Base-by-base conservation (phyloP, 2,113 vertebrate species). In the Hepsetus odoe region DNA sequence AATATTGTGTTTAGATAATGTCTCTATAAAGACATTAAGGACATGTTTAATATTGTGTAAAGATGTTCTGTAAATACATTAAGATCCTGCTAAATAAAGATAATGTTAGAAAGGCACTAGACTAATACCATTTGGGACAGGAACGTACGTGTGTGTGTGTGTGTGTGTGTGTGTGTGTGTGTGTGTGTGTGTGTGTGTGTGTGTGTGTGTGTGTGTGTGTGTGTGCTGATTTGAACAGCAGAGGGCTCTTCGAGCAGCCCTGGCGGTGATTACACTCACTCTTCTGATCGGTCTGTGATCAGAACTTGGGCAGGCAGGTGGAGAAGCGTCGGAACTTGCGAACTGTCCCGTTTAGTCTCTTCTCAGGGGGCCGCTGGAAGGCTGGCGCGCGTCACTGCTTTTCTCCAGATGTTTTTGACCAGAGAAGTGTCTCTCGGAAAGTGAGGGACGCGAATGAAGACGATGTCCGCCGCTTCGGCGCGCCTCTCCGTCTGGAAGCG, bases 171-270 rank as follows among this genome's bases (percentile, higher is more conserved):
- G n/a, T n/a, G n/a, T n/a, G n/a, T n/a, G n/a, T n/a, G n/a, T n/a
- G n/a, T n/a, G n/a, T n/a, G n/a, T n/a, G n/a, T n/a, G n/a, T n/a
- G n/a, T n/a, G n/a, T n/a, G n/a, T n/a, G n/a, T n/a, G n/a, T n/a
- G n/a, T n/a, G n/a, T 30, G 16, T 2, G 16, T 22, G 28, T 53
- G 53, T 40, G 24, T 58, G 4, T n/a, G 53, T 13, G 56, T 72
- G 32, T 26, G 40, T 38, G 18, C 55, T 3, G 22, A 70, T 51
- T 62, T 62, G 42, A 80, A 81, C 33, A 26, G 72, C 44, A 76
- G n/a, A 42, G 46, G 53, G 32, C 35, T 5, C 5, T 20, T 49
- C 16, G 66, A 55, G 61, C 46, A 59, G 32, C 3, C 10, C 56
- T 28, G 32, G 14, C 42, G 5, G 62, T 72, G 38, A 79, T 72